Evolutionary conservation across 2,113 vertebrate species (phyloP).

Genomic region (Anguilla japonica): DNA sequence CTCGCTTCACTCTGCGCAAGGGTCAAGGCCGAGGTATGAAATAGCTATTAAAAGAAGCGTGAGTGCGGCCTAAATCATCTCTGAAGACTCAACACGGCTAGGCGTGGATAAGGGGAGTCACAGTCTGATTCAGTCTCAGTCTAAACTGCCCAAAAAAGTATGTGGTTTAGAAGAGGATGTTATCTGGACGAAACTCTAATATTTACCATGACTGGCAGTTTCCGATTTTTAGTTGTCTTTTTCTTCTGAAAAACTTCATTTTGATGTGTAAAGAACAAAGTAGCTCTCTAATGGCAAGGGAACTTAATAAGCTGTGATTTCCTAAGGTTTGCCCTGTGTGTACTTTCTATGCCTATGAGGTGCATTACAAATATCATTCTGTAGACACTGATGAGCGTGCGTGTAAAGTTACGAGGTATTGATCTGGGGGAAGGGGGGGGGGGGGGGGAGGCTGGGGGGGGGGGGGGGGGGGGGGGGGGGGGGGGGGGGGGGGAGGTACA

Average conservation of each 20-base stretch:
- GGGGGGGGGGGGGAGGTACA: neutral
- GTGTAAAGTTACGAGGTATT: neutral
- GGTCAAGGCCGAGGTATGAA: neutral
- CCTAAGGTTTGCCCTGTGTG: neutral
- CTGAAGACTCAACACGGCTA: neutral
- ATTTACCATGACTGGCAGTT: conserved; percentile 9
- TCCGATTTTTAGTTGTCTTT: neutral
- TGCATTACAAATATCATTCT: neutral
- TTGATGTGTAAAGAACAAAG: neutral
- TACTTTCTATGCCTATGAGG: neutral
- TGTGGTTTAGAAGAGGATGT: neutral
- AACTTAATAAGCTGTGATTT: neutral
- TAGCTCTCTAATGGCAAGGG: neutral
- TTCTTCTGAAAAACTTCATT: neutral
- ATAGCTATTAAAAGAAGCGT: neutral
- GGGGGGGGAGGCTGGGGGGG: too few species aligned
- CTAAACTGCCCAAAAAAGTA: neutral
- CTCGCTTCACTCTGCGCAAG: neutral
- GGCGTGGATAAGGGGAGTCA: neutral
- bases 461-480: neutral
- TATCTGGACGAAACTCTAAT: neutral
- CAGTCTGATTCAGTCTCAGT: neutral
- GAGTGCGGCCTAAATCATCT: neutral
- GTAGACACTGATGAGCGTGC: neutral
- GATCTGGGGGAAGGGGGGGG: neutral